Percentiles rank a stretch among this genome's conserved stretches.
phyloP scores from a whole-genome alignment of 2,888 invertebrate species.

The Sphaerophoria rueppellii region DNA sequence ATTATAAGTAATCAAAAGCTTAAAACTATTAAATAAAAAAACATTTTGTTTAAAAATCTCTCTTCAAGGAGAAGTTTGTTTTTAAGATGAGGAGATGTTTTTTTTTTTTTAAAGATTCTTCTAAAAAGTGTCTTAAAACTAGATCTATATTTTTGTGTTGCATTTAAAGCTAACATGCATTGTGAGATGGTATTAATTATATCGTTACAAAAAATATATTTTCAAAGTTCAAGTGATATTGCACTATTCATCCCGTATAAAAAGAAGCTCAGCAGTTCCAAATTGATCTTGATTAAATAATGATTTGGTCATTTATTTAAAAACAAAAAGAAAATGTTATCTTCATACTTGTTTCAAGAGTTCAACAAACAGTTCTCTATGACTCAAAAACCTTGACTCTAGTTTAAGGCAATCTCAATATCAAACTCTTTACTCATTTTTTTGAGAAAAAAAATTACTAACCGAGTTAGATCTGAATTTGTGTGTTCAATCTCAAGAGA shows the following conservation, averaged over 20 bases:
- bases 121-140: conserved; percentile 8
- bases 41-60: conserved; percentile 4
- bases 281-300: not conserved
- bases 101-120: conserved; percentile 7
- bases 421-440: no score
- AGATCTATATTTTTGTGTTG: conserved; percentile 10
- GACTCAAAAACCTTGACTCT: no score
- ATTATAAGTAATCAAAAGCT: conserved; percentile 43
- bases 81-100: not conserved
- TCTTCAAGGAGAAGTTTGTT: not conserved
- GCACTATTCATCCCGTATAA: conserved; percentile 32
- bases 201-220: not conserved
- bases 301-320: not conserved
- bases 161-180: conserved; percentile 27
- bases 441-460: no score
- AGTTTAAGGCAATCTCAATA: no score
- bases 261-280: conserved; percentile 24
- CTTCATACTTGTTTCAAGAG: conserved; percentile 8
- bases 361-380: not conserved
- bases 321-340: not conserved
- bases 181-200: conserved; percentile 17
- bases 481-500: no score
- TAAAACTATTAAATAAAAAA: conserved; percentile 38
- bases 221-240: conserved; percentile 20
- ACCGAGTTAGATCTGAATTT: no score